Evolutionary conservation across 2,888 invertebrate species (phyloP).

Genomic region (Cynaeus angustus): DNA sequence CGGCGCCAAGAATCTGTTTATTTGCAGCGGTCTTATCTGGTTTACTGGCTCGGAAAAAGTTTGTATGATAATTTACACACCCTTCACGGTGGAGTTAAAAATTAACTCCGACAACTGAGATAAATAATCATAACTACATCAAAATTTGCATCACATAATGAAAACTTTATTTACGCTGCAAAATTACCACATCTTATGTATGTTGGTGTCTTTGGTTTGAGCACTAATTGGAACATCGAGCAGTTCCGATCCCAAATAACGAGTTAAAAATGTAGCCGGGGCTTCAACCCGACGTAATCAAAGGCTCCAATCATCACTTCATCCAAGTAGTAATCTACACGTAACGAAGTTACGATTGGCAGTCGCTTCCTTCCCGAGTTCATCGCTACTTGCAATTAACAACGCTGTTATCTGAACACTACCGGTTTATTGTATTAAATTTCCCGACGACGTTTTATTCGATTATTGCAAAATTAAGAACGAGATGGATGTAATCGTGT

Average conservation of each 20-base stretch:
- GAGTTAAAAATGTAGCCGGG: conserved; percentile 35
- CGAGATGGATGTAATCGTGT: conserved; percentile 32
- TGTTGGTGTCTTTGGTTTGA: neutral
- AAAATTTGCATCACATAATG: neutral
- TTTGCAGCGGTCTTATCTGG: too few species aligned
- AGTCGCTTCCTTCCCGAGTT: conserved; percentile 48
- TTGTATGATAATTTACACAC: too few species aligned
- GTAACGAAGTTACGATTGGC: conserved; percentile 63
- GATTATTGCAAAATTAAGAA: conserved; percentile 57
- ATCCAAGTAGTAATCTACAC: conserved; percentile 65
- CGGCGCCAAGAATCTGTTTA: too few species aligned
- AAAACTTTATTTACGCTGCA: too few species aligned
- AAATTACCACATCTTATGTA: neutral
- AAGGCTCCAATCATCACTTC: conserved; percentile 62
- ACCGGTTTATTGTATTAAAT: conserved; percentile 64
- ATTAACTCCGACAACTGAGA: too few species aligned
- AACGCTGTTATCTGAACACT: conserved; percentile 63
- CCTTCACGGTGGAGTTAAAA: too few species aligned
- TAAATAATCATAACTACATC: too few species aligned
- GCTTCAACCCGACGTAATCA: conserved; percentile 43
- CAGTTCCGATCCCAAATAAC: conserved; percentile 14
- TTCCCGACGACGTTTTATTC: conserved; percentile 62
- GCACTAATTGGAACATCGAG: conserved; percentile 5
- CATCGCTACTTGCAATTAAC: conserved; percentile 60
- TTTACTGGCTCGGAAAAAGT: too few species aligned